These are phyloP conservation scores for Deroptyus accipitrinus DNA, from an alignment of 2,113 vertebrate species.

Conservation along the genomic window DNA sequence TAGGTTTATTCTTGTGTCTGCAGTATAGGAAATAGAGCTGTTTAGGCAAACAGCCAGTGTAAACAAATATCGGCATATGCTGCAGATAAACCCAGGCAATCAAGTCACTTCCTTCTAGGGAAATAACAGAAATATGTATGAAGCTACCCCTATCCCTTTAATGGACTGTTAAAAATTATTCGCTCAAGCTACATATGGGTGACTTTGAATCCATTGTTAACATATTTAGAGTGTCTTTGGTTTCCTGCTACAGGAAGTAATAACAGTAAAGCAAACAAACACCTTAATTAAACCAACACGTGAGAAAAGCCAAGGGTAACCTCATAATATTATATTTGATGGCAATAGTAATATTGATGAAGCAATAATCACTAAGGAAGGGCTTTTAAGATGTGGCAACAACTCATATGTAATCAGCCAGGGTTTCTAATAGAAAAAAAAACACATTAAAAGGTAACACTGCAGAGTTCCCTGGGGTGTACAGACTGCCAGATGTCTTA, in stretches of 20 bases:
- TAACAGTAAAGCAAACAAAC: constrained; percentile 38
- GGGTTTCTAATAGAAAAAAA: neutral
- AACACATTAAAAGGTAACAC: neutral
- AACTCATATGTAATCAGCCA: neutral
- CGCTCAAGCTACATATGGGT: neutral
- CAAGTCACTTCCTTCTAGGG: neutral
- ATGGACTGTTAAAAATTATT: neutral
- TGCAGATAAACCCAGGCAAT: neutral
- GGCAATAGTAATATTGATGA: neutral
- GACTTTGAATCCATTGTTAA: constrained; percentile 17
- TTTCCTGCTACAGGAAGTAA: constrained; percentile 59
- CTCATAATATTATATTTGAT: neutral
- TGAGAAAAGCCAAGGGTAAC: neutral
- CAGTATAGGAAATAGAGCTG: constrained; percentile 24
- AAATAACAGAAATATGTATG: neutral
- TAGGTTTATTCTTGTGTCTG: neutral
- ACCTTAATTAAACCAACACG: neutral
- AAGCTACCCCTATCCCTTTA: neutral
- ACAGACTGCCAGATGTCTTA: neutral
- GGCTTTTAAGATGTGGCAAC: neutral
- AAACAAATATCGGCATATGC: neutral
- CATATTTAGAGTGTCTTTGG: neutral
- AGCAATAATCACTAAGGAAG: neutral
- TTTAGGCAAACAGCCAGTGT: constrained; percentile 8
- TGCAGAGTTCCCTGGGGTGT: neutral